phyloP scores from a whole-genome alignment of 2,113 vertebrate species.

The Nibea albiflora region DNA sequence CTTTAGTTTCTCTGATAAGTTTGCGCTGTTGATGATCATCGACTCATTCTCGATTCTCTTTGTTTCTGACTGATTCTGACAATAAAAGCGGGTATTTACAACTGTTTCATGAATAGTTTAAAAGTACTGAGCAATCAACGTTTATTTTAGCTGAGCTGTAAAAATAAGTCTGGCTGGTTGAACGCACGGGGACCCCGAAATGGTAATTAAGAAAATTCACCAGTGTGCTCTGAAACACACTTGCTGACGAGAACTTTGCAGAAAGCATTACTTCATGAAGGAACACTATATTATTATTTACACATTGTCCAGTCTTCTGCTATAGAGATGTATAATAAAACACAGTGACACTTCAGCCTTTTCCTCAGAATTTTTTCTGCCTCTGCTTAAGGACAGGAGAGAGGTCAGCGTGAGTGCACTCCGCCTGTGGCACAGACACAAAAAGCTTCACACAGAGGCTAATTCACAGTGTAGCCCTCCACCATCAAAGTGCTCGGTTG shows the following conservation, averaged over 20 bases:
- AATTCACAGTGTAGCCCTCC: constrained; percentile 67
- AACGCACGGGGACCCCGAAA: neutral
- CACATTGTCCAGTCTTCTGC: constrained; percentile 10
- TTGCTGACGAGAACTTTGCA: constrained; percentile 22
- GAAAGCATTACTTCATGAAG: constrained; percentile 25
- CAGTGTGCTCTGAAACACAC: neutral
- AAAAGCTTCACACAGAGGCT: constrained; percentile 69
- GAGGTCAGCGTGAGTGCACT: constrained; percentile 74
- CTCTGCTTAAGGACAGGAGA: constrained; percentile 55
- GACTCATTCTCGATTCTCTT: neutral
- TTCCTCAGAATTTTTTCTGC: constrained; percentile 52
- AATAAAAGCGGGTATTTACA: neutral
- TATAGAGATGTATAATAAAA: constrained; percentile 37
- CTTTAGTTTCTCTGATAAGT: constrained; percentile 3
- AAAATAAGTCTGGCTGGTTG: neutral
- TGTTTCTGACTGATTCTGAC: constrained; percentile 10
- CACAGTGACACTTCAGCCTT: constrained; percentile 40
- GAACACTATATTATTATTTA: constrained; percentile 32
- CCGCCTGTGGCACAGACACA: constrained; percentile 65
- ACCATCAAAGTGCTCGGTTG: constrained; percentile 72
- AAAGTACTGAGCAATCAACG: neutral
- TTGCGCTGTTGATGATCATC: neutral
- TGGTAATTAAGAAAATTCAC: constrained; percentile 20
- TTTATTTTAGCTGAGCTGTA: no score
- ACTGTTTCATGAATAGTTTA: neutral